These are phyloP conservation scores for Archaeoteleia sp. DNA, from an alignment of 2,888 invertebrate species.

Conservation along the genomic window DNA sequence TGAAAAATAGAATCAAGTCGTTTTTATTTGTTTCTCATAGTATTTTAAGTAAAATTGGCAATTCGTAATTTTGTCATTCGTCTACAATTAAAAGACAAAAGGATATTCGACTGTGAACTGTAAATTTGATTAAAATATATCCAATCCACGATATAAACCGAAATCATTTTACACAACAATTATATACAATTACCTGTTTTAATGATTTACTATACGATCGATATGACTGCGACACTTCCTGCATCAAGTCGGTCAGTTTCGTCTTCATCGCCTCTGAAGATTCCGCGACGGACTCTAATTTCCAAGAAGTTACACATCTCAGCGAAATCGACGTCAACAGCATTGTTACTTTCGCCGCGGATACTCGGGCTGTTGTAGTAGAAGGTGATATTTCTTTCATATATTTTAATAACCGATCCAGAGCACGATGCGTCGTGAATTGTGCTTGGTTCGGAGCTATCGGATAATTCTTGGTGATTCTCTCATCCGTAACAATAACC, in stretches of 20 bases:
- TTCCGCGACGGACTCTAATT: constrained; percentile 64
- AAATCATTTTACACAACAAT: background rate
- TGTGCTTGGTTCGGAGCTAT: constrained; percentile 61
- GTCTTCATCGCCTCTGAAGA: constrained; percentile 57
- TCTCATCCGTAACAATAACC: constrained; percentile 69
- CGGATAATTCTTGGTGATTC: constrained; percentile 61
- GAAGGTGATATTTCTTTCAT: constrained; percentile 58
- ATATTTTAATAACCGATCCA: constrained; percentile 64
- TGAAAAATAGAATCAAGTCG: no score
- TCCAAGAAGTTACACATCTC: constrained; percentile 68
- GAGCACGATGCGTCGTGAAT: constrained; percentile 62
- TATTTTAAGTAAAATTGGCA: no score
- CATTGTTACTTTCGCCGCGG: constrained; percentile 65
- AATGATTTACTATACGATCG: constrained; percentile 65
- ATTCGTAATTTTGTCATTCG: no score
- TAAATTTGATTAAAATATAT: no score
- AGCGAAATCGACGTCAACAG: constrained; percentile 67
- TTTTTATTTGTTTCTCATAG: no score
- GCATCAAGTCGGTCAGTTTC: constrained; percentile 64
- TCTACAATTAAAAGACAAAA: no score
- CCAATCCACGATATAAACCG: no score
- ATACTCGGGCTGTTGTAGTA: constrained; percentile 43
- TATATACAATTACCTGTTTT: constrained; percentile 55
- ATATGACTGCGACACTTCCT: constrained; percentile 68
- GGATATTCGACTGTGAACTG: no score